Evolutionary conservation across 2,888 invertebrate species (phyloP).

Genomic region (Neuroscelio doddi): DNA sequence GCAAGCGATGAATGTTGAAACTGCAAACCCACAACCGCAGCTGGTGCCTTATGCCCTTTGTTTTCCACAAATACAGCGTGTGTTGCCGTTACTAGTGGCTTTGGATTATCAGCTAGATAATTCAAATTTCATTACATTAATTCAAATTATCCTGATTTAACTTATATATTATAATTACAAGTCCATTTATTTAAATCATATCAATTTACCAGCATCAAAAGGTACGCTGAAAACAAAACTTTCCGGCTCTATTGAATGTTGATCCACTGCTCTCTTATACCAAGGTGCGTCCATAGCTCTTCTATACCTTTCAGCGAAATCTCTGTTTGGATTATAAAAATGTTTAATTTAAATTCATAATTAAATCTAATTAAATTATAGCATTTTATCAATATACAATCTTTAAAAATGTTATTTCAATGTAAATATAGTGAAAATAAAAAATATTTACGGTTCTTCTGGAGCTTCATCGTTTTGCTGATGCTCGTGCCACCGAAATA

Average conservation of each 20-base stretch:
- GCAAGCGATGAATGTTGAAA: slow-evolving; percentile 88
- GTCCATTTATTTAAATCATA: too few relatives aligned
- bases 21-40: slow-evolving; percentile 93
- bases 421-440: slow-evolving; percentile 11
- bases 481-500: slow-evolving; percentile 90
- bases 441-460: slow-evolving; percentile 79
- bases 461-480: slow-evolving; percentile 75
- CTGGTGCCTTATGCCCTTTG: slow-evolving; percentile 87
- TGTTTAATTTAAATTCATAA: too few relatives aligned
- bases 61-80: slow-evolving; percentile 92
- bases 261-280: slow-evolving; percentile 93
- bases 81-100: slow-evolving; percentile 88
- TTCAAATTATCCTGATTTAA: slow-evolving; percentile 15
- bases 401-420: too few relatives aligned
- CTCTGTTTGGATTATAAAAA: too few relatives aligned
- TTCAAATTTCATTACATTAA: not conserved
- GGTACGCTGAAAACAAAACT: slow-evolving; percentile 94
- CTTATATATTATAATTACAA: too few relatives aligned
- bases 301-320: slow-evolving; percentile 86
- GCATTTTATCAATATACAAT: too few relatives aligned
- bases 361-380: too few relatives aligned
- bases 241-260: slow-evolving; percentile 88
- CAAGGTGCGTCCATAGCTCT: slow-evolving; percentile 91
- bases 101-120: slow-evolving; percentile 71
- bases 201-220: slow-evolving; percentile 80